Evolutionary conservation across 2,888 invertebrate genomes (phyloP).

Genomic region (Serripes groenlandicus): DNA sequence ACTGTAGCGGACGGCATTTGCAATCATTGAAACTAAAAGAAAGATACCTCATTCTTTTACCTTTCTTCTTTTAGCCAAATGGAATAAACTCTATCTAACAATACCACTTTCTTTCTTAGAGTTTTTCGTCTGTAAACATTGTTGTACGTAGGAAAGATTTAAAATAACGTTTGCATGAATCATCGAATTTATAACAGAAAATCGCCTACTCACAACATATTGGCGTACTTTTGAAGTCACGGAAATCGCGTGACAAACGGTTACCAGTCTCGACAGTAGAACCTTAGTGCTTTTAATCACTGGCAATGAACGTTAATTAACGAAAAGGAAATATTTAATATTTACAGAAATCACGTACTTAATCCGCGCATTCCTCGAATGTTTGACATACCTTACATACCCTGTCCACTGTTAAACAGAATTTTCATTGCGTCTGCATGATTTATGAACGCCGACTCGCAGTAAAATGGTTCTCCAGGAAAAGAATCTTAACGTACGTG

Average conservation of each 20-base stretch:
- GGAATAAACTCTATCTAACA: too few species aligned
- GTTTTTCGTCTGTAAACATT: too few species aligned
- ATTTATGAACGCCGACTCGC: background rate
- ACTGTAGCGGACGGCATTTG: too few species aligned
- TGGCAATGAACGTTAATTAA: conserved; percentile 22
- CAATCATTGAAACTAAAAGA: too few species aligned
- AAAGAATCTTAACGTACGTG: too few species aligned
- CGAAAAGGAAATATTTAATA: conserved; percentile 18
- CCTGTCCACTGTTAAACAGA: conserved; percentile 2
- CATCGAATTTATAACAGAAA: too few species aligned
- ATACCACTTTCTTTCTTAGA: too few species aligned
- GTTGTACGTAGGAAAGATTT: too few species aligned
- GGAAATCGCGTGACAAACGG: conserved; percentile 18
- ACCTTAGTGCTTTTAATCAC: conserved; percentile 3
- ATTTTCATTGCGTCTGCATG: background rate
- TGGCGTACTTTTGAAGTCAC: background rate
- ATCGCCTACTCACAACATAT: background rate
- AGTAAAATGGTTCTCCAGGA: too few species aligned
- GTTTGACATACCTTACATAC: conserved; percentile 8
- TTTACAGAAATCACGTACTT: conserved; percentile 6
- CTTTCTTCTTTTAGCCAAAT: too few species aligned
- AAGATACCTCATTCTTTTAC: too few species aligned
- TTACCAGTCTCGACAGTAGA: conserved; percentile 5
- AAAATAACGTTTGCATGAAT: too few species aligned
- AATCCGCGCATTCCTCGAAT: conserved; percentile 6